Base-by-base conservation (phyloP, 2,113 vertebrate species). In the Microcebus murinus region DNA sequence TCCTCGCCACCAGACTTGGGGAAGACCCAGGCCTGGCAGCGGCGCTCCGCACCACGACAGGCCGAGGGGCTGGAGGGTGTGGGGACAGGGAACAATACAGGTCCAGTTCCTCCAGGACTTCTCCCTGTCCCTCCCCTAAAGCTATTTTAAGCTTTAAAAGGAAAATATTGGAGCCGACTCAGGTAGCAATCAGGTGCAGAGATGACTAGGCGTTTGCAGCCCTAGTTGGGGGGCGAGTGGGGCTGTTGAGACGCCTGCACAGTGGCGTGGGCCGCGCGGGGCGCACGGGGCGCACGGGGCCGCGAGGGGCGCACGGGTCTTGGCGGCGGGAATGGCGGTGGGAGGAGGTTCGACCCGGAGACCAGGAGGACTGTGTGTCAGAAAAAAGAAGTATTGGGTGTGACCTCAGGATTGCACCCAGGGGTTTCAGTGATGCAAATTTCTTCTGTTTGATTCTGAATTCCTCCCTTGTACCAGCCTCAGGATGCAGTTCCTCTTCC, bases 21-120 rank as follows among this genome's bases (percentile, higher is more conserved):
- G 42, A n/a, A 11, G 36, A 7, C 23, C 10, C 36, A 25, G 68
- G 25, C 25, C 20, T 84, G 10, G 5, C 1, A 45, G 7, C 11
- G 6, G 5, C 0, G 21, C 17, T 55, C 31, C 29, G 14, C 8
- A 68, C 4, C 4, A n/a, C 29, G 59, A 3, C 31, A 15, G 1
- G 3, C 9, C 15, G 42, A 39, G 11, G 34, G 29, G 9, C 21
- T 25, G 4, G 55, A 36, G 50, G 4, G 3, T 21, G 12, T 17
- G 13, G 14, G 36, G 14, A 8, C 2, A 87, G 8, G 14, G 42
- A 73, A 93, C 8, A 34, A 36, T 21, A 15, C 29, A 39, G 21
- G 14, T 74, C 8, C 23, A 3, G 21, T 27, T 63, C 20, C 31
- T 11, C 61, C 45, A 6, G 57, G 4, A 39, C 27, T 55, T 81